Evolutionary conservation across 2,797 vertebrate species (phyloP).

Genomic region (Poecilia velifera): DNA sequence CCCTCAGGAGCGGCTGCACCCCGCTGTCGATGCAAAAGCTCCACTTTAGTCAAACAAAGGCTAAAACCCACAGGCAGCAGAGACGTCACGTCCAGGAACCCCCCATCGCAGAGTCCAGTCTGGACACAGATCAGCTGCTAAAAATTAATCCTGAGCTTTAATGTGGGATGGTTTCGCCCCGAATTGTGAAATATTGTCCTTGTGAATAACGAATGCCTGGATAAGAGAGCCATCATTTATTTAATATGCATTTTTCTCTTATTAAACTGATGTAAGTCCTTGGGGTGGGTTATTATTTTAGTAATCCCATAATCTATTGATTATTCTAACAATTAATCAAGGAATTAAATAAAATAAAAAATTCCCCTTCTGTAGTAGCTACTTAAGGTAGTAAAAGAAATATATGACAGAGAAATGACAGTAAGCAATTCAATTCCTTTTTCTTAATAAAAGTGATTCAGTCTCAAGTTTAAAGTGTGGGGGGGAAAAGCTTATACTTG

Average conservation of each 20-base stretch:
- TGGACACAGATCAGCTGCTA: slow-evolving; percentile 37
- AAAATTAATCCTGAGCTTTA: slow-evolving; percentile 35
- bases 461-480: too few species aligned
- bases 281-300: background rate
- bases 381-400: too few species aligned
- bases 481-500: too few species aligned
- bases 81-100: slow-evolving; percentile 33
- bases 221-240: slow-evolving; percentile 54
- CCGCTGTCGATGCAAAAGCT: slow-evolving; percentile 42
- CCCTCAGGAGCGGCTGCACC: slow-evolving; percentile 58
- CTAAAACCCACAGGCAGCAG: slow-evolving; percentile 34
- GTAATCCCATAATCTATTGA: too few species aligned
- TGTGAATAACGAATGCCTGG: slow-evolving; percentile 22
- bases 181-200: slow-evolving; percentile 66
- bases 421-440: too few species aligned
- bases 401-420: too few species aligned
- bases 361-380: too few species aligned
- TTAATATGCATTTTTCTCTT: slow-evolving; percentile 35
- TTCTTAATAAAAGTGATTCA: too few species aligned
- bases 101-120: background rate
- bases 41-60: slow-evolving; percentile 54
- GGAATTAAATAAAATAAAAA: too few species aligned
- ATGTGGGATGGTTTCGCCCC: slow-evolving; percentile 22
- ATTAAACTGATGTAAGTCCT: slow-evolving; percentile 45
- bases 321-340: too few species aligned